Conservation (phyloP, 2,113 vertebrate species). For the Chlorodrepanis virens region DNA sequence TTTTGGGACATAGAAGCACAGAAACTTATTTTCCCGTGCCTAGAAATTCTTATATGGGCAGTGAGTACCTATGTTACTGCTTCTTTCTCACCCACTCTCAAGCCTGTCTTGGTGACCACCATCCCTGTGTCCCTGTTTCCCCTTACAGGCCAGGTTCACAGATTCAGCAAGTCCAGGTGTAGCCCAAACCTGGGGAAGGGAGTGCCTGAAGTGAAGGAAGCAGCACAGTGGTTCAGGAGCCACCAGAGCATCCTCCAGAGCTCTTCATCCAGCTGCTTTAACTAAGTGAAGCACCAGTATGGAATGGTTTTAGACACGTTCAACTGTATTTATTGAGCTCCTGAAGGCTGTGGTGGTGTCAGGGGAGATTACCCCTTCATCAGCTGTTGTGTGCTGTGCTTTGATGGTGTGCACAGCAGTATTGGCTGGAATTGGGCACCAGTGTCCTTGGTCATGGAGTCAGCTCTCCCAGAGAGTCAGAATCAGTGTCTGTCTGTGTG, state of each 20-base stretch:
- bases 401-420: neutral
- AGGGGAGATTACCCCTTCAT: neutral
- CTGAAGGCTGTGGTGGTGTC: neutral
- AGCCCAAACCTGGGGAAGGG: neutral
- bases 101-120: neutral
- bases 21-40: neutral
- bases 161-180: neutral
- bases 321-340: neutral
- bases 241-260: neutral
- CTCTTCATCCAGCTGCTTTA: neutral
- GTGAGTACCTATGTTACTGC: neutral
- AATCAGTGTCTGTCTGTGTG: neutral
- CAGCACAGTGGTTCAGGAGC: neutral
- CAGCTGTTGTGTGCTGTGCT: neutral
- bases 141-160: neutral
- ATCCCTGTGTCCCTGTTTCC: neutral
- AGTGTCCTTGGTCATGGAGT: neutral
- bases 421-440: fast-evolving
- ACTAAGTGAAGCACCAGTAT: neutral
- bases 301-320: neutral
- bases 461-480: neutral
- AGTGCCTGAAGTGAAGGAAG: neutral
- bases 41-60: neutral
- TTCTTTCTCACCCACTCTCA: neutral
- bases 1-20: neutral